These are phyloP conservation scores for Lichenostomus cassidix DNA, from an alignment of 2,113 vertebrate species.

Conservation along the genomic window DNA sequence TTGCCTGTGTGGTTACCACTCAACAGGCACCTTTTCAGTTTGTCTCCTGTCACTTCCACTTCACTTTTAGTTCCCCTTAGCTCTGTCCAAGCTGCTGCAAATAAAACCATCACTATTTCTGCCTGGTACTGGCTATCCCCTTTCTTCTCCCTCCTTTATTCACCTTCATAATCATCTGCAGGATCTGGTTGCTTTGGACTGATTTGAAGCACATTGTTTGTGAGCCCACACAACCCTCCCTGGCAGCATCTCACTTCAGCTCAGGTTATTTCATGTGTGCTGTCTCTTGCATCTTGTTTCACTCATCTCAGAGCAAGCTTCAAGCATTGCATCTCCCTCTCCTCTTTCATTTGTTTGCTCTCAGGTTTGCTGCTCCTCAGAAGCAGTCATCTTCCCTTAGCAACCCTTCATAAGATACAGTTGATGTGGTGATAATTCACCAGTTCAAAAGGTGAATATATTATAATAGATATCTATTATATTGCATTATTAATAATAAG, in stretches of 20 bases:
- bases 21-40: not conserved
- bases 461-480: not conserved
- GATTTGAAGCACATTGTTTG: not conserved
- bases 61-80: not conserved
- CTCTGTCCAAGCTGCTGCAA: not conserved
- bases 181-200: not conserved
- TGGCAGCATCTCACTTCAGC: not conserved
- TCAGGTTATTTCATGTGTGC: not conserved
- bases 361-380: not conserved
- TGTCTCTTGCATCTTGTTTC: not conserved
- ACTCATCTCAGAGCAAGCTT: not conserved
- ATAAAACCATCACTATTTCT: not conserved
- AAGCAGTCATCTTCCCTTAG: not conserved
- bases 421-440: not conserved
- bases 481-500: not conserved
- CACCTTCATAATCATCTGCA: not conserved
- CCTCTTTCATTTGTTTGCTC: not conserved
- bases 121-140: not conserved
- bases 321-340: not conserved
- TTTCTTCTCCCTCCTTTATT: not conserved
- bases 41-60: not conserved
- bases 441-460: not conserved
- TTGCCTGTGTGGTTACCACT: not conserved
- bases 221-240: not conserved
- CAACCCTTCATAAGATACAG: not conserved